Evolutionary conservation across 2,113 vertebrate genomes (phyloP), one percentile per base, ranked within the genome.

Genomic region (Cyprinodon variegatus): DNA sequence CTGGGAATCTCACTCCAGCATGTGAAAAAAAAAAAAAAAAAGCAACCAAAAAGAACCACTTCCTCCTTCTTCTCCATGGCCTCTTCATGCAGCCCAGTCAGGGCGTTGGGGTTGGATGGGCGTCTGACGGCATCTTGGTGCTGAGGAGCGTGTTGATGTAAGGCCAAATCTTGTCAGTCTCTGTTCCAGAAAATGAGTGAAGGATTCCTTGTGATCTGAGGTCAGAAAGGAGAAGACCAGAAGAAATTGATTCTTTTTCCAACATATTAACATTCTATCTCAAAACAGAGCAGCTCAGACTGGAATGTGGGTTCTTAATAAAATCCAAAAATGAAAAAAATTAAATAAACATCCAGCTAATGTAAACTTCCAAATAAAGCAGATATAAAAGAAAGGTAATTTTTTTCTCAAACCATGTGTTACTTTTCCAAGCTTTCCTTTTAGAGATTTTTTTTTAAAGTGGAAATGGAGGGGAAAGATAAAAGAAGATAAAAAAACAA

Each of bases 161-260:
- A 0, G 98, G 98, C 98, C 98, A 99, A 89, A 99, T 99, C 89
- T 93, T 96, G 90, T 99, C 96, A 0, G 98, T 99, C 78, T 99
- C 98, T 3, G 97, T 99, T 73, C 97, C 98, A 0, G 98, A 98
- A 88, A 98, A 97, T 0, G 97, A 96, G 85, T 99, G 94, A 68
- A 99, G 95, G 79, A 98, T 93, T 71, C 97, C 97, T 79, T 96
- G 95, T 80, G 93, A 94, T 95, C 97, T 99, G 89, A 91, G 91
- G 17, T 48, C 40, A 67, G 22, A 73, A 62, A 60, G 40, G 4
- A 2, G 43, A 4, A 48, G 29, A 29, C 29, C 64, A 11, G 65
- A 59, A 66, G 61, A 57, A 62, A n/a, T 4, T 12, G 3, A 20
- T 71, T n/a, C 39, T 53, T 3, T 29, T 68, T 13, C 6, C n/a